These are phyloP conservation scores for Nibea albiflora DNA, from an alignment of 2,113 vertebrate genomes.

Conservation along the genomic window DNA sequence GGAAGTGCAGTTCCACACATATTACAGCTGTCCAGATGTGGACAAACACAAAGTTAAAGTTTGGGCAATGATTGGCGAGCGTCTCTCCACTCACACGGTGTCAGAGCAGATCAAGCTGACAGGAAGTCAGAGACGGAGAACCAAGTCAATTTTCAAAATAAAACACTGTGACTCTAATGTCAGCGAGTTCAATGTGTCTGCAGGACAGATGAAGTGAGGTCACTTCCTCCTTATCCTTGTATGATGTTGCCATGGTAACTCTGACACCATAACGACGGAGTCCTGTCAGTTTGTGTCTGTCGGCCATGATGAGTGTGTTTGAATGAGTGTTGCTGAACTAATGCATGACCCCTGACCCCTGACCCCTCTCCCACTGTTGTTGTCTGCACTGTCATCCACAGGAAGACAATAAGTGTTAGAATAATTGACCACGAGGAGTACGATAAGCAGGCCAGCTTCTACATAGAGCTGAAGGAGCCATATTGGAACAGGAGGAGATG, in stretches of 20 bases:
- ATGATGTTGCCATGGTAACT: neutral
- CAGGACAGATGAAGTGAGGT: slow-evolving; percentile 7
- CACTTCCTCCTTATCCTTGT: neutral
- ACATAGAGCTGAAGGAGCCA: slow-evolving; percentile 93
- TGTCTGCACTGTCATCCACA: slow-evolving; percentile 87
- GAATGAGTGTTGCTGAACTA: slow-evolving; percentile 80
- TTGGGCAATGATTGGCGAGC: too few species aligned
- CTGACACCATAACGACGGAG: neutral
- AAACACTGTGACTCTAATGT: slow-evolving; percentile 10
- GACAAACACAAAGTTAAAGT: too few species aligned
- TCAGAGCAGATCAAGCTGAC: too few species aligned
- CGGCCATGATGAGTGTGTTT: neutral
- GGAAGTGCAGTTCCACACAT: too few species aligned
- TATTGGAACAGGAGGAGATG: slow-evolving; percentile 92
- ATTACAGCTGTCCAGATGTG: too few species aligned
- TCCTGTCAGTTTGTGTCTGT: neutral
- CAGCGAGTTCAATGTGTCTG: neutral
- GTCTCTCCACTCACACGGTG: too few species aligned
- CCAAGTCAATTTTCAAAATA: too few species aligned
- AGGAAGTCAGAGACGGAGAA: too few species aligned
- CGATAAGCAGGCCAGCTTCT: slow-evolving; percentile 96
- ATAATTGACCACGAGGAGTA: slow-evolving; percentile 95
- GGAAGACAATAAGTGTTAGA: slow-evolving; percentile 94
- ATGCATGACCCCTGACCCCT: slow-evolving; percentile 58
- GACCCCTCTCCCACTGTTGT: slow-evolving; percentile 23